Percentiles rank a stretch among this genome's conserved stretches.
Evolutionary conservation across 1,140 invertebrate genomes (phyloP).

Genomic region (Grapholita molesta): DNA sequence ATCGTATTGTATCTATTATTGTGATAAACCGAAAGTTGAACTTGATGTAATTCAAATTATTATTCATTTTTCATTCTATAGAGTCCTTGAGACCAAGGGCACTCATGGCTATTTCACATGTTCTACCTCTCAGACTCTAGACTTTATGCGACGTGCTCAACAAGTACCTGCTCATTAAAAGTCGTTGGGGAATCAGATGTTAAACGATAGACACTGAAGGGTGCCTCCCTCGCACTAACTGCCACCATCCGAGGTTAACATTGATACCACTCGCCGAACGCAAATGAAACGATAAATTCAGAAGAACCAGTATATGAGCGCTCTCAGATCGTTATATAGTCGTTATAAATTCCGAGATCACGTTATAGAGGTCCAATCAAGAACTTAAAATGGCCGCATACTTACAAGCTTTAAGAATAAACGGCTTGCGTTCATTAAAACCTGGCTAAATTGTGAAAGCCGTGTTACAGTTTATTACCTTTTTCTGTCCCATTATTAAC

Average conservation of each 20-base stretch:
- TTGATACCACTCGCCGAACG: constrained; percentile 6
- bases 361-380: not conserved
- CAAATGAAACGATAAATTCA: not conserved
- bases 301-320: not conserved
- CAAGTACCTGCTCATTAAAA: constrained; percentile 32
- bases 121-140: not conserved
- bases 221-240: constrained; percentile 26
- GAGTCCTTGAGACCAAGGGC: not conserved
- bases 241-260: constrained; percentile 25
- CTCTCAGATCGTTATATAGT: not conserved
- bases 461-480: constrained; percentile 6
- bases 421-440: constrained; percentile 3
- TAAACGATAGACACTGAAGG: constrained; percentile 29
- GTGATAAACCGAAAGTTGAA: too few species aligned
- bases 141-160: not conserved
- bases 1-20: too few species aligned
- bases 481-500: not conserved
- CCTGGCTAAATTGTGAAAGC: constrained; percentile 7
- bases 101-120: not conserved
- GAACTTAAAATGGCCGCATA: not conserved
- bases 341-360: not conserved
- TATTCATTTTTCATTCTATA: too few species aligned
- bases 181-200: constrained; percentile 29
- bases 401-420: not conserved
- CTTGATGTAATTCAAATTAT: too few species aligned